Conservation (phyloP, 2,888 invertebrate species). For the Metellina segmentata region DNA sequence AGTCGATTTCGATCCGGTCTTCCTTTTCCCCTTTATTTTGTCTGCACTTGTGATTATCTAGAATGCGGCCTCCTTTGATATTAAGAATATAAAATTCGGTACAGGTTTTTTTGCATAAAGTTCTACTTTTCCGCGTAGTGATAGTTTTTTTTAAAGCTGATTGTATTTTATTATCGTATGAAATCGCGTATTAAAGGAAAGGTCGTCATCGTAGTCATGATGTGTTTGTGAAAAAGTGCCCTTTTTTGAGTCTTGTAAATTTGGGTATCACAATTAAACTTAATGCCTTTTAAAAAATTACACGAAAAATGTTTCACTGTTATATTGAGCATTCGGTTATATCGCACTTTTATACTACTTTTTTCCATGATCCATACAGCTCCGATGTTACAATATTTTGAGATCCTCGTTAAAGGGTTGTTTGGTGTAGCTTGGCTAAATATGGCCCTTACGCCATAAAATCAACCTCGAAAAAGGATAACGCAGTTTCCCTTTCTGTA, state of each 20-base stretch:
- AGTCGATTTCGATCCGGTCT: background rate
- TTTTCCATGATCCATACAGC: no score
- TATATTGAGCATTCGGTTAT: no score
- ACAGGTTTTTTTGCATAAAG: background rate
- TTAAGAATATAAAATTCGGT: background rate
- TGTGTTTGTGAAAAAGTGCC: background rate
- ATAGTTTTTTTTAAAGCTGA: background rate
- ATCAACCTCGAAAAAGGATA: no score
- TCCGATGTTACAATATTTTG: no score
- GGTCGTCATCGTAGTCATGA: background rate
- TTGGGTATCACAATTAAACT: background rate
- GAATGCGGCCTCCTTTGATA: slow-evolving; percentile 37
- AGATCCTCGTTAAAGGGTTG: no score
- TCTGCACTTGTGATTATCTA: slow-evolving; percentile 32
- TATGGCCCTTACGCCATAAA: no score
- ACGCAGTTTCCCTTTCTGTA: no score
- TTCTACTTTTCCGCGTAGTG: no score
- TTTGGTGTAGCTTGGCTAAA: no score
- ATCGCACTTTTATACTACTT: no score
- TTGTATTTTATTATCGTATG: background rate
- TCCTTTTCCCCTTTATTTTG: background rate
- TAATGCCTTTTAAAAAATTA: background rate
- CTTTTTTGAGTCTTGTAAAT: background rate
- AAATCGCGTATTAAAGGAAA: background rate
- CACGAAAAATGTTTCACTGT: no score